Evolutionary conservation across 2,797 vertebrate genomes (phyloP), one percentile per base, ranked within the genome.

Genomic region (Spinibarbus caldwelli): DNA sequence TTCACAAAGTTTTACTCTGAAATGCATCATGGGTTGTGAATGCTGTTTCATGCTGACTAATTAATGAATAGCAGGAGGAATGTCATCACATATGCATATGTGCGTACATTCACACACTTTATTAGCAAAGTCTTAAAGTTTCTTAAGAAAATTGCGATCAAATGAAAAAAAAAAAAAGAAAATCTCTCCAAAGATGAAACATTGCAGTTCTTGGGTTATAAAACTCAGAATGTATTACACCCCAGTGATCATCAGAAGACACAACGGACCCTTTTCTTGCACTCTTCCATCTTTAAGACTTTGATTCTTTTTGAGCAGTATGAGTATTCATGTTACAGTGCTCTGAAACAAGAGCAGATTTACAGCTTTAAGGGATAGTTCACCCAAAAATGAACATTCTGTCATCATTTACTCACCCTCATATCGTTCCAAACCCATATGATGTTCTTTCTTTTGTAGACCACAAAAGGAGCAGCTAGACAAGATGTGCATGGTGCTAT

Each of bases 271-370:
- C 78, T 84, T 90, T 64, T 71, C 86, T 90, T 90, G 91, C 89
- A 84, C 91, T 88, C 90, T 90, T 85, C 86, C 82, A 85, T 86
- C 91, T 92, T 90, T 89, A 68, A 34, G 52, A 31, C 86, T 81
- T 88, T 82, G 84, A 52, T 90, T 88, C 80, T 89, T 88, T 85
- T 93, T 93, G 92, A 90, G 87, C 23, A 87, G 89, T 89, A 84
- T 89, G 86, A 83, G 75, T 34, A 76, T 76, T 84, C 34, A 75
- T 67, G 71, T 75, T 68, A 54, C 59, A 76, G 68, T 84, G 72
- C 80, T 64, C 89, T 89, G 81, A 84, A 9, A 5, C 89, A 82
- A 82, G 90, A 86, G 85, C 70, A 91, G 86, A 93, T 93, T 92
- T 93, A 89, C 92, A 92, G 88, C 89, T 80, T 59, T 62, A 75